phyloP scores from a whole-genome alignment of 2,113 vertebrate species.

The Clarias macrocephalus region DNA sequence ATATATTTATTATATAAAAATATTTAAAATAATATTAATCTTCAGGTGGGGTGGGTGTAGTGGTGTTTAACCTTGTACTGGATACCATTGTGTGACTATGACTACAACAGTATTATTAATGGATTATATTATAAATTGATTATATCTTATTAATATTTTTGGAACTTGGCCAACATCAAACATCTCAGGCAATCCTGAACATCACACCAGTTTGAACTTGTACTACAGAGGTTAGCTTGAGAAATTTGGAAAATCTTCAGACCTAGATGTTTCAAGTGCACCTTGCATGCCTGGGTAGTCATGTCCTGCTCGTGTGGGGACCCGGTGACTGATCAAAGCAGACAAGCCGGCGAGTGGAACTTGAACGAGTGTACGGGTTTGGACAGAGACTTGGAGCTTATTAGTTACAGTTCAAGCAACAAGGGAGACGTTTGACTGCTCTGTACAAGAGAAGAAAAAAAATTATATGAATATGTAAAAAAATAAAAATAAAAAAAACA shows the following conservation, averaged over 20 bases:
- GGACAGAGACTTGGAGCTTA: conserved; percentile 26
- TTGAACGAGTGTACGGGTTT: neutral
- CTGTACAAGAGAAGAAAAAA: neutral
- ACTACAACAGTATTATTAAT: neutral
- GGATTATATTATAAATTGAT: too few relatives aligned
- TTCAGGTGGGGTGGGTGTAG: neutral
- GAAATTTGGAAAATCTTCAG: neutral
- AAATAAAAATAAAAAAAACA: too few relatives aligned
- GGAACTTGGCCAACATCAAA: neutral
- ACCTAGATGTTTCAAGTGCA: neutral
- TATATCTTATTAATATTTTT: neutral
- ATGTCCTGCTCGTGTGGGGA: conserved; percentile 21
- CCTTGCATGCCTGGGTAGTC: conserved; percentile 8
- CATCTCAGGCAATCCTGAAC: neutral
- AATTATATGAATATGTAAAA: neutral
- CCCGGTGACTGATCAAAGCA: conserved; percentile 35
- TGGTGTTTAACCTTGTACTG: neutral
- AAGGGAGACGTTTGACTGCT: neutral
- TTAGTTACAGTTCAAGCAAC: conserved; percentile 27
- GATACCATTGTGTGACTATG: neutral
- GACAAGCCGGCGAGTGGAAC: conserved; percentile 18
- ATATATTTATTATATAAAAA: too few relatives aligned
- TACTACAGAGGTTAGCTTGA: conserved; percentile 2
- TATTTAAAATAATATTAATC: neutral
- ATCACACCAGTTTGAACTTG: neutral